These are phyloP conservation scores for Moxostoma hubbsi DNA, from an alignment of 2,797 vertebrate species.

Conservation along the genomic window DNA sequence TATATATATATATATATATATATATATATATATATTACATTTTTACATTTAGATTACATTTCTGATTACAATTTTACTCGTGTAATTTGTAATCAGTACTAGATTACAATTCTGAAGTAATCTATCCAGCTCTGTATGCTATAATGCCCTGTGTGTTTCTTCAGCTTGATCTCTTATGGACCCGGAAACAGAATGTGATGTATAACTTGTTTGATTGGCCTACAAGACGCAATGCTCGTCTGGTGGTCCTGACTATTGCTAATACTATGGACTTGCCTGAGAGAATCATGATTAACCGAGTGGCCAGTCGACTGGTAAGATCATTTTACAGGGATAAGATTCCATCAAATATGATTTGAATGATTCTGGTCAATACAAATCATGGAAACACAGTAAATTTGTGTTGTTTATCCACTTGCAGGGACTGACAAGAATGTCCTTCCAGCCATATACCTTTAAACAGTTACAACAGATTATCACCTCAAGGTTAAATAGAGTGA, in stretches of 20 bases:
- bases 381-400: background rate
- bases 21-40: no score
- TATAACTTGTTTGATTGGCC: conserved; percentile 98
- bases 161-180: conserved; percentile 95
- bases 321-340: background rate
- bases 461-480: conserved; percentile 92
- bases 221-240: conserved; percentile 84
- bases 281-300: conserved; percentile 95
- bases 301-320: conserved; percentile 91
- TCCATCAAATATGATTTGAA: background rate
- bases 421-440: conserved; percentile 96
- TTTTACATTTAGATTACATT: no score
- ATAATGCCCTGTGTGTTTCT: conserved; percentile 7
- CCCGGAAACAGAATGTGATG: conserved; percentile 94
- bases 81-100: no score
- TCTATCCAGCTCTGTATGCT: no score
- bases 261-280: conserved; percentile 99
- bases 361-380: background rate
- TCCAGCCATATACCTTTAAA: conserved; percentile 94
- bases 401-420: conserved; percentile 56
- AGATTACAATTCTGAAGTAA: no score
- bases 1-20: no score
- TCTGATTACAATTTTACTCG: no score
- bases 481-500: conserved; percentile 85
- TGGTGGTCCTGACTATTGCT: conserved; percentile 93